phyloP scores from a whole-genome alignment of 1,140 invertebrate species.

The Drosophila trapezifrons region DNA sequence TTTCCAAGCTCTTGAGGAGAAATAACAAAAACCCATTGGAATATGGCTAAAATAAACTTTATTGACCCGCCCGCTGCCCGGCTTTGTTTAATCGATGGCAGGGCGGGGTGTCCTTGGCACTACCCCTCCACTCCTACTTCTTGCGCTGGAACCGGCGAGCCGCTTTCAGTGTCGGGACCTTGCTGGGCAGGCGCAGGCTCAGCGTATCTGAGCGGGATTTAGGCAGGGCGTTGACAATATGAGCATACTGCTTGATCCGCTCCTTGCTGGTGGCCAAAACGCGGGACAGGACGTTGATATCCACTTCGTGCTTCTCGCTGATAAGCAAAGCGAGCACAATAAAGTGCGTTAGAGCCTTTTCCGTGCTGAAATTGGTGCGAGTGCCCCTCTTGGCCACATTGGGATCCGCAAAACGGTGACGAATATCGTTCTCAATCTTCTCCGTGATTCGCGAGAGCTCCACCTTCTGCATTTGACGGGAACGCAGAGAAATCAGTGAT shows the following conservation, averaged over 20 bases:
- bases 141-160: constrained; percentile 59
- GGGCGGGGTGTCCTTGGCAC: constrained; percentile 35
- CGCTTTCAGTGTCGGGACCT: constrained; percentile 48
- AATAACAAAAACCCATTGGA: background rate
- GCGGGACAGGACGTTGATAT: constrained; percentile 56
- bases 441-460: constrained; percentile 75
- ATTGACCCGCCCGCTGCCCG: constrained; percentile 18
- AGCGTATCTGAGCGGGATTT: constrained; percentile 63
- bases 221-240: constrained; percentile 70
- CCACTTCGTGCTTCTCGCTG: constrained; percentile 65
- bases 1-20: too few species aligned
- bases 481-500: constrained; percentile 64
- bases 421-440: constrained; percentile 80
- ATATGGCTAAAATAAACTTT: constrained; percentile 32
- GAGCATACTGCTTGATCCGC: constrained; percentile 70
- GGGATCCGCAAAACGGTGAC: constrained; percentile 68
- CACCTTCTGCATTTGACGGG: constrained; percentile 56
- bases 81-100: constrained; percentile 66
- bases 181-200: constrained; percentile 66
- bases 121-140: constrained; percentile 38
- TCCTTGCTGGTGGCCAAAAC: constrained; percentile 65
- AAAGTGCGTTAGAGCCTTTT: constrained; percentile 80
- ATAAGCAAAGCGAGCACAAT: constrained; percentile 74
- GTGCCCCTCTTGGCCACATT: constrained; percentile 57
- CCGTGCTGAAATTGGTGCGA: constrained; percentile 63